A percentile compares a stretch with the other conserved stretches of the same genome.
These are phyloP conservation scores for Pseudotriccus pelzelni DNA, from an alignment of 2,797 vertebrate species.

Conservation along the genomic window DNA sequence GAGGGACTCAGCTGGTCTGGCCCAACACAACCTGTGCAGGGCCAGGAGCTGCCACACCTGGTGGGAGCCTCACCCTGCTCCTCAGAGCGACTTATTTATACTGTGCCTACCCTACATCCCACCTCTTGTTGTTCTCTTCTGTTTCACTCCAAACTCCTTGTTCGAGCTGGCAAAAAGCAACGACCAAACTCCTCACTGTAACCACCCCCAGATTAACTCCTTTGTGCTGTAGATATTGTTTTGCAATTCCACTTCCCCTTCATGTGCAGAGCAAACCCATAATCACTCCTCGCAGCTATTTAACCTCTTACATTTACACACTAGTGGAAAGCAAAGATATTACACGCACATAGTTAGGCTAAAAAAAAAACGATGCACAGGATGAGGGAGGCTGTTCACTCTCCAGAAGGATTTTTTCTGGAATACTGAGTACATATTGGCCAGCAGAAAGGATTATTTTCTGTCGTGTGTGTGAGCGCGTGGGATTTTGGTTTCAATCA, in stretches of 20 bases:
- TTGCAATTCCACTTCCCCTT: conserved; percentile 26
- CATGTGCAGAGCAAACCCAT: conserved; percentile 21
- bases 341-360: conserved; percentile 43
- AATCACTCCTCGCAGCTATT: conserved; percentile 7
- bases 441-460: conserved; percentile 46
- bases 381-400: conserved; percentile 21
- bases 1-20: not conserved
- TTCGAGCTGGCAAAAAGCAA: conserved; percentile 37
- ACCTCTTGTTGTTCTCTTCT: not conserved
- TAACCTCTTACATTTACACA: conserved; percentile 37
- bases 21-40: not conserved
- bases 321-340: conserved; percentile 29
- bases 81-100: conserved; percentile 22
- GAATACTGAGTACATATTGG: conserved; percentile 21
- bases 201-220: not conserved
- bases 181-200: not conserved
- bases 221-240: conserved; percentile 21
- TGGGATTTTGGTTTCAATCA: conserved; percentile 59
- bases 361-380: conserved; percentile 26
- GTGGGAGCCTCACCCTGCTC: not conserved
- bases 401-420: conserved; percentile 9
- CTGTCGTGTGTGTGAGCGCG: conserved; percentile 41
- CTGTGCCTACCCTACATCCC: not conserved
- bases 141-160: not conserved
- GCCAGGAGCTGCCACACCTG: not conserved